phyloP scores from a whole-genome alignment of 2,888 invertebrate genomes.

The Pogonocherus hispidulus region DNA sequence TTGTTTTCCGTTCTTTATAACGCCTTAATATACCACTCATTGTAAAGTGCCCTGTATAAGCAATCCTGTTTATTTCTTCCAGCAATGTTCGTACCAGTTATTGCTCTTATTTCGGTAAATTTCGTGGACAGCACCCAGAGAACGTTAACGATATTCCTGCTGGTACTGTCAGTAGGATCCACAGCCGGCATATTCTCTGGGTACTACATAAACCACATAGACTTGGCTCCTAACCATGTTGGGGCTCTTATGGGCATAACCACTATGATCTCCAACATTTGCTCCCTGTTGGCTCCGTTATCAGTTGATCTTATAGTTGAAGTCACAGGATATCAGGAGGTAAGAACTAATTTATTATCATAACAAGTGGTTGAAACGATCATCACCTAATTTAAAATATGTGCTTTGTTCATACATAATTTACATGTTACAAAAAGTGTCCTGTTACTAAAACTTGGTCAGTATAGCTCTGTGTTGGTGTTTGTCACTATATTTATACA shows the following conservation, averaged over 20 bases:
- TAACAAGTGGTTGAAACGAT: not conserved
- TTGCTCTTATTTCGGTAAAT: constrained; percentile 75
- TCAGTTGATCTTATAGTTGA: constrained; percentile 68
- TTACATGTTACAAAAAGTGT: too few relatives aligned
- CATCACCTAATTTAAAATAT: not conserved
- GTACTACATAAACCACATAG: constrained; percentile 84
- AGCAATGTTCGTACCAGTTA: constrained; percentile 72
- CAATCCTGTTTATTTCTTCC: constrained; percentile 58
- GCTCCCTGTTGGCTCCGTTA: constrained; percentile 83
- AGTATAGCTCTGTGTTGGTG: too few relatives aligned
- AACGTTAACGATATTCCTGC: constrained; percentile 72
- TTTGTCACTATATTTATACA: too few relatives aligned
- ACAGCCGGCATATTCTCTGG: constrained; percentile 83
- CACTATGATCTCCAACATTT: constrained; percentile 81
- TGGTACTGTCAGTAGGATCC: constrained; percentile 80
- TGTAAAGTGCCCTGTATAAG: not conserved
- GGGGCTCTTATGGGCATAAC: constrained; percentile 88
- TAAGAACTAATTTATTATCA: constrained; percentile 11
- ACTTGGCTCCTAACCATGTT: constrained; percentile 85
- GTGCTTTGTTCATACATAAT: too few relatives aligned
- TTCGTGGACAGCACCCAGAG: constrained; percentile 69
- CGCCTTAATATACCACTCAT: not conserved
- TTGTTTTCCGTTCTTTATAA: too few relatives aligned
- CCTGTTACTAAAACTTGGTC: too few relatives aligned
- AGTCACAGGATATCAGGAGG: constrained; percentile 20